Evolutionary conservation across 2,888 invertebrate species (phyloP).

Genomic region (Gisinianus flammeolus): DNA sequence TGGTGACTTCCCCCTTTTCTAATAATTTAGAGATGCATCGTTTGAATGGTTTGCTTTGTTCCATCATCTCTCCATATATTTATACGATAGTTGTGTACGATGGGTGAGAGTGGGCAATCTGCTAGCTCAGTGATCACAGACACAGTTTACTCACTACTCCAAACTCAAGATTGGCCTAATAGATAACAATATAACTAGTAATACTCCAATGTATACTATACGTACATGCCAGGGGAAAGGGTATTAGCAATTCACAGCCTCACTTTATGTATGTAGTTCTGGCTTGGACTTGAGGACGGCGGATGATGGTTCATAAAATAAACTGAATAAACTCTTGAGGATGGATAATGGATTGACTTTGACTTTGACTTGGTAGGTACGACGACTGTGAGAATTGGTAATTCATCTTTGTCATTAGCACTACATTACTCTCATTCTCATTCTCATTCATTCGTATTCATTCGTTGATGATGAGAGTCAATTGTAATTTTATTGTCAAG

Average conservation of each 20-base stretch:
- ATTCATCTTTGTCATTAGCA: conserved; percentile 44
- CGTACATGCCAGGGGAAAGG: too few relatives aligned
- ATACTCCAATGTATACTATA: too few relatives aligned
- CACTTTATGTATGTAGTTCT: too few relatives aligned
- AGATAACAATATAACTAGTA: neutral
- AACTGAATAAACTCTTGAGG: neutral
- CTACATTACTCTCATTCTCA: conserved; percentile 30
- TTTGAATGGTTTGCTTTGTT: neutral
- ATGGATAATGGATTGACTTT: neutral
- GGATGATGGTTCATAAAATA: neutral
- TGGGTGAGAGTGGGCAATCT: neutral
- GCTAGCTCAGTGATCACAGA: neutral
- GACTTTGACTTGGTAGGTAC: neutral
- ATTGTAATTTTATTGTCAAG: neutral
- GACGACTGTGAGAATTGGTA: neutral
- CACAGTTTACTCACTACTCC: too few relatives aligned
- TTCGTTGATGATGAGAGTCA: neutral
- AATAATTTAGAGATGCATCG: too few relatives aligned
- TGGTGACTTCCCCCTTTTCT: too few relatives aligned
- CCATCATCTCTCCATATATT: neutral
- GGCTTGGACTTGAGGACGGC: too few relatives aligned
- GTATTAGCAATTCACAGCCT: too few relatives aligned
- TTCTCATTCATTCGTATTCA: conserved; percentile 1
- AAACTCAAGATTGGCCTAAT: neutral
- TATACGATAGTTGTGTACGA: neutral